Conservation (phyloP, 2,888 invertebrate genomes). For the Julus scandinavius region DNA sequence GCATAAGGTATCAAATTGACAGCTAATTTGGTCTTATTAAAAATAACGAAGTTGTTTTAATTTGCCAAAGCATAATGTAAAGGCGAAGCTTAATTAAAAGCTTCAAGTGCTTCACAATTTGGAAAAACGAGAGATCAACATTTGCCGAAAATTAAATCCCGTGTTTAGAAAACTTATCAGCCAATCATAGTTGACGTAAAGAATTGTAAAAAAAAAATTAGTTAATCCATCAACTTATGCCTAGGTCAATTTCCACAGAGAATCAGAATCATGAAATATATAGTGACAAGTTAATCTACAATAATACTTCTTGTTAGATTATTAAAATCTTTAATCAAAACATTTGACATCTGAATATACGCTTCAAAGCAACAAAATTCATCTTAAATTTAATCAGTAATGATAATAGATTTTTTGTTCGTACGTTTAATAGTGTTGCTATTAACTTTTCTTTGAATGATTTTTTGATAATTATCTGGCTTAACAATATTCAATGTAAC, state of each 20-base stretch:
- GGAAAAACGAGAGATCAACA: slow-evolving; percentile 3
- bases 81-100: slow-evolving; percentile 24
- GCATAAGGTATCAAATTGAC: slow-evolving; percentile 7
- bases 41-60: background rate
- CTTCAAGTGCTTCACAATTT: background rate
- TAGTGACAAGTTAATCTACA: background rate
- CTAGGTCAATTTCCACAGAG: background rate
- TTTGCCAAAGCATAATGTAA: background rate
- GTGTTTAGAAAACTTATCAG: background rate
- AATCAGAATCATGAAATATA: background rate
- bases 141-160: slow-evolving; percentile 3
- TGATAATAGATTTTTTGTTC: no score
- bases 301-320: background rate
- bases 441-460: background rate
- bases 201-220: background rate
- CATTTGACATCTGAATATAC: background rate
- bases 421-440: background rate
- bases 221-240: background rate
- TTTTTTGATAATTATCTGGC: background rate
- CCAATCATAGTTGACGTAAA: background rate
- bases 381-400: no score
- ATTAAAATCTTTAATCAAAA: background rate
- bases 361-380: background rate
- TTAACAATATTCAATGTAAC: no score
- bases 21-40: slow-evolving; percentile 20